These are phyloP conservation scores for Xestobium rufovillosum DNA, from an alignment of 2,888 invertebrate genomes.

Conservation along the genomic window DNA sequence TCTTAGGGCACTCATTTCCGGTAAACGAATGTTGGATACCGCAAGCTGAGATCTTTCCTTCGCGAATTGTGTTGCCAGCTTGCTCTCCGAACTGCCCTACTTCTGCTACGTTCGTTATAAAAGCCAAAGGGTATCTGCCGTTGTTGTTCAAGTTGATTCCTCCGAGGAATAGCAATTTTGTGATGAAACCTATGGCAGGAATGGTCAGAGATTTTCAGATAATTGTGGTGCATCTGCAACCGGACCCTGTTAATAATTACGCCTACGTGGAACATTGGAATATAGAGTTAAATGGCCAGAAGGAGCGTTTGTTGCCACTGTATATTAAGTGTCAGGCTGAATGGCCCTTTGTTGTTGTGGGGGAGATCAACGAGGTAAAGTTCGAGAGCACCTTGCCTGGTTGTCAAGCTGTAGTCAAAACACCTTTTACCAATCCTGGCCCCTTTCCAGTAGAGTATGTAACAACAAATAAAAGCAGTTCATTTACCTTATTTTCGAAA, in stretches of 20 bases:
- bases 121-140: slow-evolving; percentile 38
- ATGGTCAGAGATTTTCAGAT: slow-evolving; percentile 39
- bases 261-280: slow-evolving; percentile 43
- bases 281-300: slow-evolving; percentile 40
- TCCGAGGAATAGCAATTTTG: slow-evolving; percentile 38
- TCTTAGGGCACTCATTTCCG: slow-evolving; percentile 34
- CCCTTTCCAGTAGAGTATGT: slow-evolving; percentile 39
- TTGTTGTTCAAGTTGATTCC: slow-evolving; percentile 42
- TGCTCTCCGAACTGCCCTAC: slow-evolving; percentile 28
- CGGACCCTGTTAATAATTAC: slow-evolving; percentile 29
- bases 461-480: too few relatives aligned
- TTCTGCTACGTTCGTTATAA: slow-evolving; percentile 40
- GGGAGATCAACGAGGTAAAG: slow-evolving; percentile 32
- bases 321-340: slow-evolving; percentile 41
- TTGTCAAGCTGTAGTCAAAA: slow-evolving; percentile 31
- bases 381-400: slow-evolving; percentile 39
- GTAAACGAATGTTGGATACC: slow-evolving; percentile 32
- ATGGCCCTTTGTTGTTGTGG: slow-evolving; percentile 35
- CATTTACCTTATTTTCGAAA: too few relatives aligned
- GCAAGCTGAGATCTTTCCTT: slow-evolving; percentile 31
- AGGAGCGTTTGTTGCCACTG: slow-evolving; percentile 33
- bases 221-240: slow-evolving; percentile 38
- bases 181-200: slow-evolving; percentile 43
- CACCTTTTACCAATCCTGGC: slow-evolving; percentile 39
- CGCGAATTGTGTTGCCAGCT: slow-evolving; percentile 33